Evolutionary conservation across 1,140 invertebrate species (phyloP).

Genomic region (Diorhabda carinulata): DNA sequence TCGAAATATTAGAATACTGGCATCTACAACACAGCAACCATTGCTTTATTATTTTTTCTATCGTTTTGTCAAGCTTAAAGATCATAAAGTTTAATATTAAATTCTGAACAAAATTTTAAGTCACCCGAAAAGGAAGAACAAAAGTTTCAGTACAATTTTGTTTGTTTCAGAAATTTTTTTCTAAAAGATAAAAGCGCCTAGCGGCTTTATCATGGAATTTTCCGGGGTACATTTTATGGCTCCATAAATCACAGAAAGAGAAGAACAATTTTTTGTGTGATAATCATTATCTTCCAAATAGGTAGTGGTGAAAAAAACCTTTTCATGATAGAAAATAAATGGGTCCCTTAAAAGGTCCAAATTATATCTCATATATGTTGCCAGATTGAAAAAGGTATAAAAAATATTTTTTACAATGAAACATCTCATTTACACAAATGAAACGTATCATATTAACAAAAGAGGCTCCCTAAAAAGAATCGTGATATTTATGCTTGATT

Average conservation of each 20-base stretch:
- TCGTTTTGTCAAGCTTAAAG: slow-evolving; percentile 2
- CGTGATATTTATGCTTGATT: no score
- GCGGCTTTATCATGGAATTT: not conserved
- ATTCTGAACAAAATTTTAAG: not conserved
- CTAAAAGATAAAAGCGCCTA: not conserved
- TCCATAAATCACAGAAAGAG: not conserved
- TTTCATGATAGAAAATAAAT: slow-evolving; percentile 3
- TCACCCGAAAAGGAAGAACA: not conserved
- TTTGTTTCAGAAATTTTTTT: not conserved
- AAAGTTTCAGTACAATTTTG: slow-evolving; percentile 1
- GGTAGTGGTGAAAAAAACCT: slow-evolving; percentile 1
- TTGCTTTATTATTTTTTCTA: not conserved
- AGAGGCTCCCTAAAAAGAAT: no score
- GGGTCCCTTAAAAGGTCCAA: slow-evolving; percentile 1
- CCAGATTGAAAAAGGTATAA: not conserved
- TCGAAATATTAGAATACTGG: no score
- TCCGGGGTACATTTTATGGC: not conserved
- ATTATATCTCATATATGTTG: not conserved
- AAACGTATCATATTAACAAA: no score
- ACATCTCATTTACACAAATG: no score
- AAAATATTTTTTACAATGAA: not conserved
- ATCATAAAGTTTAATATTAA: slow-evolving; percentile 1
- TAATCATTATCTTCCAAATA: not conserved
- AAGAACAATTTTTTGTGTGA: slow-evolving; percentile 1
- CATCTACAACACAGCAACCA: no score